A percentile compares a stretch with the other conserved stretches of the same genome.
Conservation (phyloP, 2,113 vertebrate genomes). For the Lamprotornis superbus region DNA sequence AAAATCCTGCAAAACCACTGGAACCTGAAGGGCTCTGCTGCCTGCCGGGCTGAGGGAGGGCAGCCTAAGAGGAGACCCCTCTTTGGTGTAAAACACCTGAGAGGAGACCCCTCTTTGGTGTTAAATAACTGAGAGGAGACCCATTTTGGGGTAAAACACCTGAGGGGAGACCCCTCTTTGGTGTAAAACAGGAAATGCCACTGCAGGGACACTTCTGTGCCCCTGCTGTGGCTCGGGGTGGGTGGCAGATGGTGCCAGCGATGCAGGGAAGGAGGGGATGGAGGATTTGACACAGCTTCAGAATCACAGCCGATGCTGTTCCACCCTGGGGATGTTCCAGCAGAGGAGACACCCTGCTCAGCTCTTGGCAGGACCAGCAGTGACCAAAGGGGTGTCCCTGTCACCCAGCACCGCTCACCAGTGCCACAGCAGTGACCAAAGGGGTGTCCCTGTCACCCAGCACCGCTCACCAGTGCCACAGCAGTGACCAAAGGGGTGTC, state of each 20-base stretch:
- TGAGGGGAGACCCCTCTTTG: not conserved
- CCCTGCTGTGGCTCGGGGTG: not conserved
- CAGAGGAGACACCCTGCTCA: not conserved
- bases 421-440: too few species aligned
- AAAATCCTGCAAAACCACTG: not conserved
- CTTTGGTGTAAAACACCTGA: too few species aligned
- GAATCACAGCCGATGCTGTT: not conserved
- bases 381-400: too few species aligned
- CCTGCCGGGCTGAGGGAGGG: not conserved
- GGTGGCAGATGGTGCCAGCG: not conserved
- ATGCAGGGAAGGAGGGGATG: not conserved
- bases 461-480: not conserved
- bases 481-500: not conserved
- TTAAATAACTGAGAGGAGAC: not conserved
- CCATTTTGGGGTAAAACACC: too few species aligned
- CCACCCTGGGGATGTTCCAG: not conserved
- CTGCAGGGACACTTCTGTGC: not conserved
- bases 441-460: not conserved
- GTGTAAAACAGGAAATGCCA: not conserved
- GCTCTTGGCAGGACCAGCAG: not conserved
- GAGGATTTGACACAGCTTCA: not conserved
- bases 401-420: not conserved
- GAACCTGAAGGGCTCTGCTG: not conserved
- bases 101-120: not conserved
- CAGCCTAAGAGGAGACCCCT: accelerated